phyloP scores from a whole-genome alignment of 1,140 invertebrate genomes.

The Lepidurus couesii region DNA sequence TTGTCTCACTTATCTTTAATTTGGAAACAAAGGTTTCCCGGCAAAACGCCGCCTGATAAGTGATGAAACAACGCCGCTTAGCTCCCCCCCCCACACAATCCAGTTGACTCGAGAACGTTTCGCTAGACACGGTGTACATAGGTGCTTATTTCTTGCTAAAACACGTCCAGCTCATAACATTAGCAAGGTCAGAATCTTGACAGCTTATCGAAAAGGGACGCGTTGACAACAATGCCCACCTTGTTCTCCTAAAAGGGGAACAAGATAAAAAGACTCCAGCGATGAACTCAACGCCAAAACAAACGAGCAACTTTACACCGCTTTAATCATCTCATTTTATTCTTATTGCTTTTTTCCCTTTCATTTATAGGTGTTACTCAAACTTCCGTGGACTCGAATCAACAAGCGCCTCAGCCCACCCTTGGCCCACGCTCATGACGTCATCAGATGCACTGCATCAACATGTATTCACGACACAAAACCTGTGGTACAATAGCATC shows the following conservation, averaged over 20 bases:
- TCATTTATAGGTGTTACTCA: background rate
- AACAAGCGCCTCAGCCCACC: background rate
- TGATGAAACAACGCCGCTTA: background rate
- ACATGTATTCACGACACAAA: background rate
- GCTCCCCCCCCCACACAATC: background rate
- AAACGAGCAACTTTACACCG: background rate
- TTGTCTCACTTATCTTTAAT: constrained; percentile 7
- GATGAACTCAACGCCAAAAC: constrained; percentile 18
- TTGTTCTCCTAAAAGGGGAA: background rate
- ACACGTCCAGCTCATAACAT: background rate
- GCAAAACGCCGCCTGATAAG: background rate
- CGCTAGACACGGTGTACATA: background rate
- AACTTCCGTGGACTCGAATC: background rate
- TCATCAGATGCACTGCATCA: background rate
- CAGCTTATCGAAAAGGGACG: constrained; percentile 10
- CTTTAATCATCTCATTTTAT: background rate
- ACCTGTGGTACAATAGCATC: background rate
- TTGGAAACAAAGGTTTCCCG: constrained; percentile 3
- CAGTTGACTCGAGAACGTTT: background rate
- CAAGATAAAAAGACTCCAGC: background rate
- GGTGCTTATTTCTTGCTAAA: constrained; percentile 11
- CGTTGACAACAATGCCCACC: constrained; percentile 17
- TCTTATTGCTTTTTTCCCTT: background rate
- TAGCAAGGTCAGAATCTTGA: constrained; percentile 22
- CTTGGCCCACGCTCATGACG: background rate